Base-by-base conservation (phyloP, 2,888 invertebrate genomes). In the Xylota sylvarum region DNA sequence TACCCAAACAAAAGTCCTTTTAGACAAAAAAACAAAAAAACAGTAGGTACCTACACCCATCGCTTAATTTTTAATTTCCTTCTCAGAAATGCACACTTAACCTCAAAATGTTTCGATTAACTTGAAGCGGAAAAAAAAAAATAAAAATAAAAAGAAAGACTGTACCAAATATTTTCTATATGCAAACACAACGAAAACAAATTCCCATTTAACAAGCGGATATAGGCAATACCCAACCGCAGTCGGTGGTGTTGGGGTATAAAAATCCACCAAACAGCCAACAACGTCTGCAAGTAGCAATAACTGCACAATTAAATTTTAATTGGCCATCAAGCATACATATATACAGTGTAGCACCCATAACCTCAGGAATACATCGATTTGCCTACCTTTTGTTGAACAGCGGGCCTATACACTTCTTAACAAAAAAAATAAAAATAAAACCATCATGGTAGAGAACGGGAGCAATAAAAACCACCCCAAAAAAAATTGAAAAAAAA, bases 301-400 rank as follows among this genome's bases (percentile, higher is more conserved):
- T 85, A 85, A 81, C 76, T 81, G 76, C 76, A 81, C 64, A 85
- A 85, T 85, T 80, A 85, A 85, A 81, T 65, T 85, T 85, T 81
- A 85, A 85, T 85, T 85, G 85, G 70, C 81, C 60, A 85, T 85
- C 65, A 76, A 74, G 64, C 70, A 70, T n/a, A 72, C 37, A 70
- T 37, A 43, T 50, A 17, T 17, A 35, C 65, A 10, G 64, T 40
- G 30, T 55, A 19, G 35, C n/a, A 5, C 50, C 19, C 30, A 74
- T 74, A 64, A 35, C 74, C 64, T 55, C 55, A 43, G 17, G 32
- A 55, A 74, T 55, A 40, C 55, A 64, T 74, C 43, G 64, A 52
- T 73, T 60, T 62, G 62, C 40, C 9, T 64, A 32, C 55, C 72
- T 69, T n/a, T 56, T 58, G 32, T 35, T 37, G n/a, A 19, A 37